Evolutionary conservation across 1,140 invertebrate species (phyloP), one percentile per base, ranked within the genome.

Genomic region (Cecropterus lyciades): DNA sequence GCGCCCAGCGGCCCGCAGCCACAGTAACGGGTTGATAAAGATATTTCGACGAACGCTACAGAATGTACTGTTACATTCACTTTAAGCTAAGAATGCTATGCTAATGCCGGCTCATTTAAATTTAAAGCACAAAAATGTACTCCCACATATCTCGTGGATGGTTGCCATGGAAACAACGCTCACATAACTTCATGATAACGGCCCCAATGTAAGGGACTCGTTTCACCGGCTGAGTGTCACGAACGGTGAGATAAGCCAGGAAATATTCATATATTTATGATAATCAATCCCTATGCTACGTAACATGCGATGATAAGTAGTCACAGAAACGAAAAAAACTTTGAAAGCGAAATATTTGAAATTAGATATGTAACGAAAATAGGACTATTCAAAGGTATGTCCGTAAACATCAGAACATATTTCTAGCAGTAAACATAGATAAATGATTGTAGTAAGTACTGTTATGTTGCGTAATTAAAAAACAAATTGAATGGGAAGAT

Each of bases 71-170:
- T 66, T 67, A 71, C 10, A 55, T 67, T 49, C 65, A 27, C 46
- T 45, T 43, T 14, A 55, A 37, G 17, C 52, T 67, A 55, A 64
- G 67, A 67, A 60, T 66, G 48, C 60, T 67, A 71, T 71, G 69
- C 65, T 67, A 71, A 71, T 71, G 65, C 48, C 14, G 52, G 64
- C 67, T 71, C 67, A 71, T 71, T 71, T 67, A 71, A 71, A 71
- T 71, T 67, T 67, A 48, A 42, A 62, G 63, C 65, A 53, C 67
- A 71, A 71, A 49, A 67, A 64, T 71, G 62, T 67, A 59, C 59
- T 71, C 69, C 52, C 67, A 63, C 65, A 70, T 71, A 67, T 67
- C 17, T 59, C 15, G 20, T 49, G 56, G 69, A 43, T 62, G 51
- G 69, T 71, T 59, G 45, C 51, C 24, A 30, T 15, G 51, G 13